Evolutionary conservation across 2,113 vertebrate species (phyloP).

Genomic region (Pipra filicauda): DNA sequence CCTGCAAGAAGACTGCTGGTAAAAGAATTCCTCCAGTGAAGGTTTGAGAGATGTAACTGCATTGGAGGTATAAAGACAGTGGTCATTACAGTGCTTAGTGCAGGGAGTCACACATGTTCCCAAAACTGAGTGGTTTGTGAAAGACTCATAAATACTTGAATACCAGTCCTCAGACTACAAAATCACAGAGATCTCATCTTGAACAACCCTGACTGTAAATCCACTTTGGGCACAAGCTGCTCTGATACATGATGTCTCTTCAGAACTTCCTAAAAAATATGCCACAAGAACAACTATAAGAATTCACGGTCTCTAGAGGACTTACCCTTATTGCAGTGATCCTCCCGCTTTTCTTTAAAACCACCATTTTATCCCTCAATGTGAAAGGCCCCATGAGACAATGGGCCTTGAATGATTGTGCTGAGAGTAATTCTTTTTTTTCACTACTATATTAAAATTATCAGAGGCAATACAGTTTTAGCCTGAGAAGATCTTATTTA

Average conservation of each 20-base stretch:
- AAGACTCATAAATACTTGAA: neutral
- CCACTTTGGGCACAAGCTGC: neutral
- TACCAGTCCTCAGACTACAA: neutral
- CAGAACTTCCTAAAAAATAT: neutral
- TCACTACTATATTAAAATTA: neutral
- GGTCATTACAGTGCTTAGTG: neutral
- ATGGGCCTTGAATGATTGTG: neutral
- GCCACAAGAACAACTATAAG: neutral
- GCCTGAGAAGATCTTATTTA: constrained; percentile 39
- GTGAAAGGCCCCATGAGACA: neutral
- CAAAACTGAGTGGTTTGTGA: neutral
- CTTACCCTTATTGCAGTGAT: neutral
- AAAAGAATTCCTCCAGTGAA: neutral
- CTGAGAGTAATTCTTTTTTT: neutral
- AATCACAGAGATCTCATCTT: neutral
- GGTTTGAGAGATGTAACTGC: neutral
- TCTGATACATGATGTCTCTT: neutral
- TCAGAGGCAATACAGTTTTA: neutral
- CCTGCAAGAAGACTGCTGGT: neutral
- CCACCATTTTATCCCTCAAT: neutral
- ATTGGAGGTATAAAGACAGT: neutral
- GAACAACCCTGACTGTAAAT: neutral
- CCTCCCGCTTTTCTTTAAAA: neutral
- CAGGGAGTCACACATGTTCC: neutral
- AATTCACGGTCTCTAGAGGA: neutral